Base-by-base conservation (phyloP, 2,113 vertebrate genomes). In the Nesoenas mayeri region DNA sequence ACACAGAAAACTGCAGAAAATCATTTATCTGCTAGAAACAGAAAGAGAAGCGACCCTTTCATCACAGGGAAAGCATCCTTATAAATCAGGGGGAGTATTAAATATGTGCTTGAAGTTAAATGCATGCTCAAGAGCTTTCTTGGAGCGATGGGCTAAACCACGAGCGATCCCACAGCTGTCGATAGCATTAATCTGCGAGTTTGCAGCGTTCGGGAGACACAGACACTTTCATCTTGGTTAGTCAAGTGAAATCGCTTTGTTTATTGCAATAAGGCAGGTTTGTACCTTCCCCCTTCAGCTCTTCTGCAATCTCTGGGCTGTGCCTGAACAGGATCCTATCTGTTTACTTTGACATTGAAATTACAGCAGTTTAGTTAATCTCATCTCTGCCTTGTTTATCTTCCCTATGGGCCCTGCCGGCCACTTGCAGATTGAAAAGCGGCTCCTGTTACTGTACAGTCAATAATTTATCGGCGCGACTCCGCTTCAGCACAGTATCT, bases 281-380 rank as follows among this genome's bases (percentile, higher is more conserved):
- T 3, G 60, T 38, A 48, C 74, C 88, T 38, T 47, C 69, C 67
- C 65, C 38, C 11, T 61, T 42, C 36, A 9, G 10, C 28, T 10
- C 40, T 47, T 47, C 87, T 56, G 93, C 84, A 36, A 36, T 54
- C 70, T 61, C 91, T 11, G 81, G 95, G 92, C 93, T 48, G 87
- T 94, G 92, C 77, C 94, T 29, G 71, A 86, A 34, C 94, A 91
- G 91, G 94, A 96, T 96, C 95, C 85, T 32, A 64, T 60, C 87
- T 94, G 93, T 88, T 95, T 89, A 56, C 88, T 82, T 19, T 79
- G 85, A 28, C 82, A 84, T 38, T 66, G 89, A 32, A 95, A 91
- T 79, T 85, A 9, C 88, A 42, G 89, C 85, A 7, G 13, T 25
- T 88, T 50, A 26, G 75, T 79, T 66, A 89, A 17, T 89, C 92